A percentile compares a stretch with the other conserved stretches of the same genome.
These are phyloP conservation scores for Amblyjoppa proteus DNA, from an alignment of 2,888 invertebrate genomes.

Conservation along the genomic window DNA sequence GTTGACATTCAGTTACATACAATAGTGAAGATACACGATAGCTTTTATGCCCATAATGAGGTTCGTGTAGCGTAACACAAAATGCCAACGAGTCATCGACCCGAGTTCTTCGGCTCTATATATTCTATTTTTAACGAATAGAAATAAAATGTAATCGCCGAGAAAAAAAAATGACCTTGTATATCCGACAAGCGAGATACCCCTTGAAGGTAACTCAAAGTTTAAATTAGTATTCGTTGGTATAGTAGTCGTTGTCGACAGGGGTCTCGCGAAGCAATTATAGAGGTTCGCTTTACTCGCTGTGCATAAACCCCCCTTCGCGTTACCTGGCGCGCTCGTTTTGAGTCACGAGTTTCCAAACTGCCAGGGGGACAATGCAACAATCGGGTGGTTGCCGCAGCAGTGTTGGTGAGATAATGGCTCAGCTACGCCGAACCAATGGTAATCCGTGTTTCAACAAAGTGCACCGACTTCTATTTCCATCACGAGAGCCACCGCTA, in stretches of 20 bases:
- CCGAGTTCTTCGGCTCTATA: too few relatives aligned
- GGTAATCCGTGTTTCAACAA: constrained; percentile 12
- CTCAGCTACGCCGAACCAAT: neutral
- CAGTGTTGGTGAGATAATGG: neutral
- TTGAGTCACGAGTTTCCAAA: constrained; percentile 35
- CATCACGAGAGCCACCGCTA: constrained; percentile 12
- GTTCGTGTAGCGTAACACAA: too few relatives aligned
- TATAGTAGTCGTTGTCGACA: constrained; percentile 9
- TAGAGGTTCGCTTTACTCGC: neutral
- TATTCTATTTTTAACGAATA: too few relatives aligned
- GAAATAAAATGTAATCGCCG: too few relatives aligned
- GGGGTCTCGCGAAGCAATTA: constrained; percentile 26
- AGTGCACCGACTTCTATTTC: constrained; percentile 31
- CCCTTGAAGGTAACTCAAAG: neutral
- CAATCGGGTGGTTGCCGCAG: constrained; percentile 13
- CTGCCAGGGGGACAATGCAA: constrained; percentile 15
- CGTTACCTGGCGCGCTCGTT: constrained; percentile 12
- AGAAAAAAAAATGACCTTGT: too few relatives aligned
- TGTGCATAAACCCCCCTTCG: neutral
- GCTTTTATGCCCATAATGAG: too few relatives aligned
- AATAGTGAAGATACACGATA: too few relatives aligned
- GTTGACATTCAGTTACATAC: too few relatives aligned
- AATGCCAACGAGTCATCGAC: too few relatives aligned
- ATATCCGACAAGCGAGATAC: too few relatives aligned
- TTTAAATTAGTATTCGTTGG: neutral